Conservation (phyloP, 2,888 invertebrate genomes). For the Platypus cylindrus region DNA sequence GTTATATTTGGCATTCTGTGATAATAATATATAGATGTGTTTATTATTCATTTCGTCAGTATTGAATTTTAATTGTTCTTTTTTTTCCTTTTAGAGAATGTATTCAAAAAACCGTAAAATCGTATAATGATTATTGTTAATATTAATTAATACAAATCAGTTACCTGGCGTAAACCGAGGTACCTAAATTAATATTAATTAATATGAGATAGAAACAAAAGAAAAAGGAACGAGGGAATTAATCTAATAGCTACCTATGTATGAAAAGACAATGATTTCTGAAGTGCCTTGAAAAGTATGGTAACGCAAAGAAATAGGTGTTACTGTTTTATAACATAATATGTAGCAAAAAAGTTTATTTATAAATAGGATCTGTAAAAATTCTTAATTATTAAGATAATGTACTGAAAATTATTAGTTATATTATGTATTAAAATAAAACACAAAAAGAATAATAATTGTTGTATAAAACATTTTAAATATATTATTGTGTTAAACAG, state of each 20-base stretch:
- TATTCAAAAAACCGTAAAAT: too few relatives aligned
- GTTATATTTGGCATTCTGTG: constrained; percentile 23
- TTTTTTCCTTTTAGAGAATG: constrained; percentile 1
- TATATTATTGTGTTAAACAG: constrained; percentile 36
- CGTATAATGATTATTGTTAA: too few relatives aligned
- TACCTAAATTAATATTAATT: constrained; percentile 11
- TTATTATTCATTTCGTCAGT: constrained; percentile 13
- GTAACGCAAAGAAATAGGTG: too few relatives aligned
- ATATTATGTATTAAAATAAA: too few relatives aligned
- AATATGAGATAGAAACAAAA: too few relatives aligned
- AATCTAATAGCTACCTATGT: too few relatives aligned
- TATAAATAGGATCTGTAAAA: constrained; percentile 25
- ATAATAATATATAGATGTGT: too few relatives aligned
- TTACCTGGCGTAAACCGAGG: constrained; percentile 10
- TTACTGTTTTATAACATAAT: not conserved
- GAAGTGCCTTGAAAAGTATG: constrained; percentile 27
- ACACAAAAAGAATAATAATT: constrained; percentile 24
- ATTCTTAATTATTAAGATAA: constrained; percentile 20
- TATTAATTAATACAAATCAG: constrained; percentile 6
- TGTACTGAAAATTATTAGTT: too few relatives aligned
- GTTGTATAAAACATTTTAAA: constrained; percentile 25
- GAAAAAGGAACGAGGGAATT: constrained; percentile 15
- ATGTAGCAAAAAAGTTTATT: constrained; percentile 16
- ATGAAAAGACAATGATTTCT: constrained; percentile 28
- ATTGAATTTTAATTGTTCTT: constrained; percentile 11